Evolutionary conservation across 2,113 vertebrate genomes (phyloP).

Genomic region (Chaetorhynchus papuensis): DNA sequence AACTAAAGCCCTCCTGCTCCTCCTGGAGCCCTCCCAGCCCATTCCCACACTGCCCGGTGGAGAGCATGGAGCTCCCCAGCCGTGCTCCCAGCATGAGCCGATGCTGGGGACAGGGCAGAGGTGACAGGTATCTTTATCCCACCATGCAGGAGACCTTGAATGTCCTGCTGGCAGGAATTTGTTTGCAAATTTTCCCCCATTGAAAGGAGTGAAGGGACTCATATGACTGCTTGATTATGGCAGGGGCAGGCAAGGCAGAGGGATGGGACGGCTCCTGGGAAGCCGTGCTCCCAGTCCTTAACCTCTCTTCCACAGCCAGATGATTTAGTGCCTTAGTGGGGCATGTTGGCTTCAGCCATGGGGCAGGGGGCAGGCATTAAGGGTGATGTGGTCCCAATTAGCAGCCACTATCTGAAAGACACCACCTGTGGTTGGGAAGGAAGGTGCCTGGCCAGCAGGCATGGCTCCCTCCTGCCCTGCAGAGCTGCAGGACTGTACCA

Average conservation of each 20-base stretch:
- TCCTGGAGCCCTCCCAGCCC: not conserved
- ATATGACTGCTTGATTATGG: slow-evolving; percentile 45
- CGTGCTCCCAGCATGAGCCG: slow-evolving; percentile 62
- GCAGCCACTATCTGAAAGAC: rapidly evolving
- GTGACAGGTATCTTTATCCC: slow-evolving; percentile 73
- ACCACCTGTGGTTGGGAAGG: rapidly evolving
- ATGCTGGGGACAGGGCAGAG: not conserved
- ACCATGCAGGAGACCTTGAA: slow-evolving; percentile 63
- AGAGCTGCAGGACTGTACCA: not conserved
- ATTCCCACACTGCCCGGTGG: not conserved
- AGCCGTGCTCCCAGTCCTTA: slow-evolving; percentile 36
- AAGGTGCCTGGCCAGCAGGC: not conserved
- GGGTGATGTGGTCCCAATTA: not conserved
- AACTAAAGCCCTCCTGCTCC: slow-evolving; percentile 45
- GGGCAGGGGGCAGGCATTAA: not conserved
- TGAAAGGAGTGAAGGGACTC: slow-evolving; percentile 35
- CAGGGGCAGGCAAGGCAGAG: not conserved
- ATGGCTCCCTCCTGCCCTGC: rapidly evolving
- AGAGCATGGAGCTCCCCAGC: slow-evolving; percentile 56
- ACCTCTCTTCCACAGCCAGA: slow-evolving; percentile 71
- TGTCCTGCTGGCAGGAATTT: slow-evolving; percentile 72
- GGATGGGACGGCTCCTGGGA: not conserved
- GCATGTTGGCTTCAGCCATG: not conserved
- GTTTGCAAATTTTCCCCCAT: slow-evolving; percentile 55
- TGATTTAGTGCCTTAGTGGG: slow-evolving; percentile 52